Conservation (phyloP, 2,888 invertebrate genomes). For the Gasteruption jaculator region DNA sequence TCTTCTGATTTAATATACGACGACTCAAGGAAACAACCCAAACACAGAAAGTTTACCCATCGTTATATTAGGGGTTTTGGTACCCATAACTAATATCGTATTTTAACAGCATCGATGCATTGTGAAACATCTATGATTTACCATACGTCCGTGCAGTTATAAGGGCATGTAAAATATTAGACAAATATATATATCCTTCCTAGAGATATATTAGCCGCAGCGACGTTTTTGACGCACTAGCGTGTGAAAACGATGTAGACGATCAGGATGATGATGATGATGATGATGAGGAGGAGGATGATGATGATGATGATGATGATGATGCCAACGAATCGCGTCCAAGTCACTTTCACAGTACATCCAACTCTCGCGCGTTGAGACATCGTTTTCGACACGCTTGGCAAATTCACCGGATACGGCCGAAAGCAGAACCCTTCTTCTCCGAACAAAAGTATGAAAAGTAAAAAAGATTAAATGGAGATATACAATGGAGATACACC, state of each 20-base stretch:
- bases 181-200: no score
- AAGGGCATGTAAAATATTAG: no score
- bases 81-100: no score
- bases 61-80: no score
- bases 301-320: conserved; percentile 14
- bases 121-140: no score
- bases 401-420: conserved; percentile 34
- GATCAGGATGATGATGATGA: conserved; percentile 23
- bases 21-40: no score
- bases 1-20: no score
- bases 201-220: conserved; percentile 14
- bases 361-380: conserved; percentile 36
- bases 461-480: no score
- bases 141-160: no score
- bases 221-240: conserved; percentile 29
- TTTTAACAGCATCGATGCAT: no score
- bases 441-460: no score
- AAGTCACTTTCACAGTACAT: conserved; percentile 34
- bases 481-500: conserved; percentile 25
- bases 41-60: no score
- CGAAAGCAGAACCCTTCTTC: conserved; percentile 25
- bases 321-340: conserved; percentile 16
- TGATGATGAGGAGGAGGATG: conserved; percentile 16
- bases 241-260: conserved; percentile 37
- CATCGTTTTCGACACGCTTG: conserved; percentile 40